A percentile compares a stretch with the other conserved stretches of the same genome.
phyloP scores from a whole-genome alignment of 2,888 invertebrate species.

The Bombylius discolor region DNA sequence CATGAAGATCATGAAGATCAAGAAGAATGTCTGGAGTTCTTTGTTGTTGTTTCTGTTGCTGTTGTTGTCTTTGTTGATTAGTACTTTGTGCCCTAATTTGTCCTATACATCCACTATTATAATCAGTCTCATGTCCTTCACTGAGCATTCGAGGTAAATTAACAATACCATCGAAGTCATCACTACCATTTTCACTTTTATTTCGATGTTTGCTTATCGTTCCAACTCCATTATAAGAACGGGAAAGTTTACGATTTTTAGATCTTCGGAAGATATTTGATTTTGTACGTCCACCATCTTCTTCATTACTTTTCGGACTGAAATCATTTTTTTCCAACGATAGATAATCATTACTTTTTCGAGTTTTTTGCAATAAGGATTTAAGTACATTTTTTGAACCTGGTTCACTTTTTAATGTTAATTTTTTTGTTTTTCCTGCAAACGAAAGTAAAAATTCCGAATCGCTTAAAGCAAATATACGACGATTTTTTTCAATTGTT shows the following conservation, averaged over 20 bases:
- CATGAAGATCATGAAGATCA: constrained; percentile 26
- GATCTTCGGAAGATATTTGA: constrained; percentile 26
- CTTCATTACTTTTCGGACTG: constrained; percentile 1
- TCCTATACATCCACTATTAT: background rate
- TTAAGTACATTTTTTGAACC: constrained; percentile 27
- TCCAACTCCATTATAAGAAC: constrained; percentile 31
- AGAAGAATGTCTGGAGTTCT: constrained; percentile 31
- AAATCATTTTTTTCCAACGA: constrained; percentile 27
- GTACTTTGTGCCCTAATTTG: background rate
- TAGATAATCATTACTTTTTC: constrained; percentile 33
- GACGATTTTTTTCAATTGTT: constrained; percentile 8
- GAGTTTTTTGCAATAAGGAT: constrained; percentile 30
- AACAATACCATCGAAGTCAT: constrained; percentile 15
- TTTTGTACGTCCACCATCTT: background rate
- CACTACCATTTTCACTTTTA: constrained; percentile 6
- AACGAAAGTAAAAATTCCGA: constrained; percentile 32
- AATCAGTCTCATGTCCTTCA: constrained; percentile 18
- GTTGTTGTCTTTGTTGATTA: background rate
- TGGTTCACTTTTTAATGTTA: constrained; percentile 21
- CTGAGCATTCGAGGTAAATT: constrained; percentile 21
- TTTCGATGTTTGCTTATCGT: constrained; percentile 20
- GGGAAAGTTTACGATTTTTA: constrained; percentile 32
- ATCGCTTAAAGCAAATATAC: constrained; percentile 30
- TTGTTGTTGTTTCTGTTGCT: constrained; percentile 13
- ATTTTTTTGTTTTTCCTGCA: constrained; percentile 17